Evolutionary conservation across 2,888 invertebrate species (phyloP).

Genomic region (Polyommatus icarus): DNA sequence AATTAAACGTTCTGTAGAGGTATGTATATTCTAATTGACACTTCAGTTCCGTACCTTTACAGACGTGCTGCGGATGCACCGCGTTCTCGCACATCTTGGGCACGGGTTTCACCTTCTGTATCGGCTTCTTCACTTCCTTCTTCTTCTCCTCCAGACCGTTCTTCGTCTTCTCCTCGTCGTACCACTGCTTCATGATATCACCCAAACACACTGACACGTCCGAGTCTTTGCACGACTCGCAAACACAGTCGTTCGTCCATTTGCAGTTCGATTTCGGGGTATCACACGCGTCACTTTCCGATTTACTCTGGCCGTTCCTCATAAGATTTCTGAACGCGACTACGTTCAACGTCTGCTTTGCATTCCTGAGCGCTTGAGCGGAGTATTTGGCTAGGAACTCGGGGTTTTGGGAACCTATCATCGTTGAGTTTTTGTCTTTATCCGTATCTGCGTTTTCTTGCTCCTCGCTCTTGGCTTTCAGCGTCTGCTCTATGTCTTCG

Average conservation of each 20-base stretch:
- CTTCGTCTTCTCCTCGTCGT: constrained; percentile 49
- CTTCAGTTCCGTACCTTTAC: constrained; percentile 59
- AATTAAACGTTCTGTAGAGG: too few relatives aligned
- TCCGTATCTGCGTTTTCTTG: constrained; percentile 42
- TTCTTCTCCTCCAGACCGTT: constrained; percentile 49
- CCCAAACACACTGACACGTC: constrained; percentile 53
- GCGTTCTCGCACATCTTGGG: constrained; percentile 67
- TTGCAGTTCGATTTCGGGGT: constrained; percentile 67
- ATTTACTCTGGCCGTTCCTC: constrained; percentile 62
- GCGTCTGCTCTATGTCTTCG: constrained; percentile 58
- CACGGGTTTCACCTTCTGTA: constrained; percentile 52
- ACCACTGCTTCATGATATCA: constrained; percentile 59
- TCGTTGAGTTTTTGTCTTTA: constrained; percentile 44
- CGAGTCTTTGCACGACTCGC: constrained; percentile 57
- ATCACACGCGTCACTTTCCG: constrained; percentile 67
- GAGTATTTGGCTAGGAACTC: constrained; percentile 69
- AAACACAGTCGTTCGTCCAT: constrained; percentile 69
- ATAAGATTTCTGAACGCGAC: constrained; percentile 66
- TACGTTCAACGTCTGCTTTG: constrained; percentile 66
- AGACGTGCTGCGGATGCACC: constrained; percentile 69
- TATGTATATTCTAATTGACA: too few relatives aligned
- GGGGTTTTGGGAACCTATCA: constrained; percentile 55
- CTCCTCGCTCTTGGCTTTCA: constrained; percentile 45
- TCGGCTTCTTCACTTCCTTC: constrained; percentile 52
- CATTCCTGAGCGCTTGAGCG: constrained; percentile 65